Percentiles rank a stretch among this genome's conserved stretches.
Conservation (phyloP, 2,113 vertebrate genomes). For the Athene noctua region DNA sequence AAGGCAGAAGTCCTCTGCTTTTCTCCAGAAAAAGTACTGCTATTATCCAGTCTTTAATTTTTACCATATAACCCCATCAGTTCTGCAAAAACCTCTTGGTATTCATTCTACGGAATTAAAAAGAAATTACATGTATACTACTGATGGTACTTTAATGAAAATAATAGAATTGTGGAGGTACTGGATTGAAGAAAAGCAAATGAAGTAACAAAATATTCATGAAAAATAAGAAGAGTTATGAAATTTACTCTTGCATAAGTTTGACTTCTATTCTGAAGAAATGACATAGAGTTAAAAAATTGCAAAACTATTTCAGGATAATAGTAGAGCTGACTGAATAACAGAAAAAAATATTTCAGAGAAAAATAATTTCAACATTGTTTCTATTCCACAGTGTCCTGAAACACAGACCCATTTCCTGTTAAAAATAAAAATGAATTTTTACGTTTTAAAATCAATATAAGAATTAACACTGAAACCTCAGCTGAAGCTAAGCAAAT, state of each 20-base stretch:
- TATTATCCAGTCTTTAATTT: not conserved
- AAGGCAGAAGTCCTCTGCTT: not conserved
- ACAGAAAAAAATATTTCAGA: conserved; percentile 25
- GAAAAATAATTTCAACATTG: conserved; percentile 11
- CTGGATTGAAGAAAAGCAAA: conserved; percentile 24
- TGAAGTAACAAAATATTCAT: conserved; percentile 46
- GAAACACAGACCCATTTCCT: conserved; percentile 4
- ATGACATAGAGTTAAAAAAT: not conserved
- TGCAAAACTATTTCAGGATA: conserved; percentile 15
- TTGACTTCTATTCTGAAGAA: conserved; percentile 40
- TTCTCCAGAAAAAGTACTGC: not conserved
- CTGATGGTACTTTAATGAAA: conserved; percentile 17
- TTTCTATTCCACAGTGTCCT: conserved; percentile 4
- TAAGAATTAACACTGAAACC: conserved; percentile 21
- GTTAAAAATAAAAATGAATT: conserved; percentile 39
- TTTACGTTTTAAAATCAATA: conserved; percentile 21
- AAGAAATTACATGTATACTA: not conserved
- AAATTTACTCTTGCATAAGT: conserved; percentile 40
- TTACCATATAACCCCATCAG: not conserved
- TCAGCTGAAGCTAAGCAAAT: conserved; percentile 31
- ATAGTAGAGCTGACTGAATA: conserved; percentile 3
- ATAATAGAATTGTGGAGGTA: conserved; percentile 1
- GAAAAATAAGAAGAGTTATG: conserved; percentile 19
- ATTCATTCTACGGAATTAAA: conserved; percentile 31
- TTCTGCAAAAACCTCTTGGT: not conserved